A percentile compares a stretch with the other conserved stretches of the same genome.
Evolutionary conservation across 2,113 vertebrate species (phyloP).

Genomic region (Micromys minutus): DNA sequence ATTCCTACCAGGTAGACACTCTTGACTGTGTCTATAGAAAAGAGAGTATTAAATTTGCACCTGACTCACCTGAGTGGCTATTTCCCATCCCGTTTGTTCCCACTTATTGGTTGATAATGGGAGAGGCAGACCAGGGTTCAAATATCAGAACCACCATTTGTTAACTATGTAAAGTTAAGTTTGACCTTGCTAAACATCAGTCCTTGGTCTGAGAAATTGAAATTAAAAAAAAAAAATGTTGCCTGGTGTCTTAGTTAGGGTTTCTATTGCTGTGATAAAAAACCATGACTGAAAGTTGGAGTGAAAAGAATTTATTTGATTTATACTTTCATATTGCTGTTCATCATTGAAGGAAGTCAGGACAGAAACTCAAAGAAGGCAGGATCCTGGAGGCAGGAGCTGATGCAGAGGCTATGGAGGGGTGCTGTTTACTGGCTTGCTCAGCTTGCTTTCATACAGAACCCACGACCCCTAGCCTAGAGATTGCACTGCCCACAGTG

Average conservation of each 20-base stretch:
- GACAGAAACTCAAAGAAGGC: no score
- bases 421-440: no score
- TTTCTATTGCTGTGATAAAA: no score
- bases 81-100: background rate
- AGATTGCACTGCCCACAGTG: no score
- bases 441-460: no score
- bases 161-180: background rate
- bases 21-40: background rate
- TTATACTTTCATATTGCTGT: no score
- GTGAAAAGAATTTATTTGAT: no score
- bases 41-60: background rate
- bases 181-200: background rate
- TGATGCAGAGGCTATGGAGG: no score
- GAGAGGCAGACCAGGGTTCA: background rate
- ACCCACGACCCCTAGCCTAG: no score
- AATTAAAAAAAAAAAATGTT: background rate
- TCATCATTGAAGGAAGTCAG: no score
- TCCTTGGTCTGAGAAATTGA: background rate
- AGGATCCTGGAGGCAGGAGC: no score
- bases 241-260: background rate
- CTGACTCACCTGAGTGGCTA: background rate
- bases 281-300: no score
- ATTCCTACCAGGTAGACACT: constrained; percentile 47
- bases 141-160: background rate
- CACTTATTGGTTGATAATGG: background rate